Evolutionary conservation across 2,113 vertebrate genomes (phyloP), one percentile per base, ranked within the genome.

Genomic region (Martes martes): DNA sequence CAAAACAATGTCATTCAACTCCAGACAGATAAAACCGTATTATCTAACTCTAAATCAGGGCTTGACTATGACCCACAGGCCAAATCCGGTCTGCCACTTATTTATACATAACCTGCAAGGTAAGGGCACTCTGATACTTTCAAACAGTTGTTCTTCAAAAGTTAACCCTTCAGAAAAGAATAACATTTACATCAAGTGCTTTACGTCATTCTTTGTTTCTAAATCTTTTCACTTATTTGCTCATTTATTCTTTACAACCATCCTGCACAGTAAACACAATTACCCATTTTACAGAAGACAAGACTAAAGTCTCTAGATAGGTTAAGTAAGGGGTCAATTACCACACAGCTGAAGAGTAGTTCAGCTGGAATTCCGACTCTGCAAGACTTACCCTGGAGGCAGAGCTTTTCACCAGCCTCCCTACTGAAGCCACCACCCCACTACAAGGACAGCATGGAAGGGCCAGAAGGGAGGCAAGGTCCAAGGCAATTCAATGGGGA

Each of bases 1-100:
- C 9, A 88, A 94, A 95, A 92, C 45, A 86, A 84, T 91, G 57
- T 36, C 59, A 57, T 59, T 96, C 36, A 91, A 79, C 74, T 83
- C 42, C 16, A 87, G 33, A 95, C 2, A 95, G 63, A 92, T 31
- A 90, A 82, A 90, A 74, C 21, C 31, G 15, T 31, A 89, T 81
- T 55, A 63, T 85, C 91, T 47, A 88, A 57, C 28, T 85, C 78
- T 69, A 47, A 47, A 47, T 42, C 78, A 59, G 36, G 33, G 47
- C 24, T 55, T 76, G 80, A 94, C 52, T 50, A 89, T 11, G 52
- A 67, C 33, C 61, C 11, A 28, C 18, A n/a, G 33, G 45, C 8
- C 47, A 82, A 85, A 92, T 94, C 19, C 28, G 47, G 50, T 33
- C 63, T 79, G 91, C 57, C 24, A 82, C 2, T 57, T 69, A 82